Conservation (phyloP, 2,797 vertebrate genomes). For the Nannoperca obscura region DNA sequence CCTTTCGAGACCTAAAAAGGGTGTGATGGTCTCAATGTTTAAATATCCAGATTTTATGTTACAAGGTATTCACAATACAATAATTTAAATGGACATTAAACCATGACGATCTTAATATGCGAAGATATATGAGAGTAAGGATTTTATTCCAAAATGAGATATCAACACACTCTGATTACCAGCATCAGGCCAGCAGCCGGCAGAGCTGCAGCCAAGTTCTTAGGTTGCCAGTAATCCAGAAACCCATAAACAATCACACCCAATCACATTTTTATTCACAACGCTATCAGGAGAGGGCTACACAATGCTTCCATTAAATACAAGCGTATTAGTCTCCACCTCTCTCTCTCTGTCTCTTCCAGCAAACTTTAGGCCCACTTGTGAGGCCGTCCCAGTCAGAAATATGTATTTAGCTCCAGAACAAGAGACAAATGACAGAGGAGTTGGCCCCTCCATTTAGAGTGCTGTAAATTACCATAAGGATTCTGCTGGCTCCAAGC, state of each 20-base stretch:
- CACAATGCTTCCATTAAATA: conserved; percentile 22
- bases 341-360: conserved; percentile 31
- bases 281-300: conserved; percentile 11
- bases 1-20: neutral
- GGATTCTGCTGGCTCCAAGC: conserved; percentile 75
- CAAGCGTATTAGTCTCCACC: conserved; percentile 40
- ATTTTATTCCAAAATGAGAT: conserved; percentile 12
- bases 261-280: conserved; percentile 21
- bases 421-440: conserved; percentile 71
- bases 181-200: neutral
- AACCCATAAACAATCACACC: conserved; percentile 33
- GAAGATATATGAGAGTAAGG: neutral
- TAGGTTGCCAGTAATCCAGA: conserved; percentile 17
- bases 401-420: conserved; percentile 70
- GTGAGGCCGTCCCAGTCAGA: conserved; percentile 49
- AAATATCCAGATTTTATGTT: too few relatives aligned
- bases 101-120: neutral
- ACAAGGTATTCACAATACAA: too few relatives aligned
- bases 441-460: conserved; percentile 62
- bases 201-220: conserved; percentile 1
- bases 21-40: too few relatives aligned
- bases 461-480: conserved; percentile 74
- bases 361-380: conserved; percentile 37
- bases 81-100: too few relatives aligned
- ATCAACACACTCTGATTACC: neutral